A percentile compares a stretch with the other conserved stretches of the same genome.
phyloP scores from a whole-genome alignment of 2,113 vertebrate genomes.

The Myotis davidii region DNA sequence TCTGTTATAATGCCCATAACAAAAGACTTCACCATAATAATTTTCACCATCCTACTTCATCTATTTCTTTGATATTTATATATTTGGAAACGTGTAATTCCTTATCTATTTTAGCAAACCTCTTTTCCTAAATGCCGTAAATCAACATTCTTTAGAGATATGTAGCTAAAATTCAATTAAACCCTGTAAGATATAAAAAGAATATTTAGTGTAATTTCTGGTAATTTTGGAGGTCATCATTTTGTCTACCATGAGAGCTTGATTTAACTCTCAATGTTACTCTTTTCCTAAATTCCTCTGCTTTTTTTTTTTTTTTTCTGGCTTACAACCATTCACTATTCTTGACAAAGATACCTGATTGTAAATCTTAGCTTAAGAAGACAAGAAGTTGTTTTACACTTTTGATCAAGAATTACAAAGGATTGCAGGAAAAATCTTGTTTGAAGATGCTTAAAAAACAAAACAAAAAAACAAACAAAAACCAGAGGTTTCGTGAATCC shows the following conservation, averaged over 20 bases:
- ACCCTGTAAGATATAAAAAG: neutral
- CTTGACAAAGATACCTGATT: neutral
- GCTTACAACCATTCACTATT: neutral
- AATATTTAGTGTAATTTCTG: neutral
- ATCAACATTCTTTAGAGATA: neutral
- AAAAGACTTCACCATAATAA: neutral
- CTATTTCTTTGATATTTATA: neutral
- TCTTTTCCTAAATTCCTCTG: neutral
- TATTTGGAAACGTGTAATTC: neutral
- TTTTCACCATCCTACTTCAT: neutral
- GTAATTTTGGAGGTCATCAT: neutral
- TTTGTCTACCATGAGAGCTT: neutral
- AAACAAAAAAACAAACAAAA: neutral
- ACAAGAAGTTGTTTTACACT: neutral
- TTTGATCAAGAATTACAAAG: neutral
- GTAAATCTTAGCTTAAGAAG: neutral
- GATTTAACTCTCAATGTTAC: neutral
- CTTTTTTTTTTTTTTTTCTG: neutral
- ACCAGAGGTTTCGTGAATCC: neutral
- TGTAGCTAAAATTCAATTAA: neutral
- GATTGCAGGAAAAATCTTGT: neutral
- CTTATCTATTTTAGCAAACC: neutral
- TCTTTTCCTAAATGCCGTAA: slow-evolving; percentile 18
- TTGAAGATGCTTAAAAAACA: neutral
- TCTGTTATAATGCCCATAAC: neutral